A percentile compares a stretch with the other conserved stretches of the same genome.
Conservation (phyloP, 2,113 vertebrate species). For the Pomatostomus ruficeps region DNA sequence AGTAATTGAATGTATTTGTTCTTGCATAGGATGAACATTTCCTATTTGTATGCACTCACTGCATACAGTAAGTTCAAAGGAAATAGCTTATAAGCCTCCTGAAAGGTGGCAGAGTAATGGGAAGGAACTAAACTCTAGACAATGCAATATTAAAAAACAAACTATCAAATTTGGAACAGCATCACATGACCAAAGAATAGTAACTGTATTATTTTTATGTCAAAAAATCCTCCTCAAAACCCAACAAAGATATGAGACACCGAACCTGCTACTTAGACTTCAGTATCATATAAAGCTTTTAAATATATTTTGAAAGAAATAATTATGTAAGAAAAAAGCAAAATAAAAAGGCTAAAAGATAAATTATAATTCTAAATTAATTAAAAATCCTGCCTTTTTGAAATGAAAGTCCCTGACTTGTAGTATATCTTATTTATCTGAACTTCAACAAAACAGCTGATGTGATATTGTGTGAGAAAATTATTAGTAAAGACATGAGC, state of each 20-base stretch:
- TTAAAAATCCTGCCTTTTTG: neutral
- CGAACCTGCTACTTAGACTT: neutral
- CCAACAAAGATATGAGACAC: neutral
- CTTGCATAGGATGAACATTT: neutral
- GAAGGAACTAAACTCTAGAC: neutral
- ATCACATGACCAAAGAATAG: neutral
- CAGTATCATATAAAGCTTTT: neutral
- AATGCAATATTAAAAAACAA: neutral
- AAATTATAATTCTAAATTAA: neutral
- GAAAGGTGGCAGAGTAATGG: neutral
- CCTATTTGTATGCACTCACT: neutral
- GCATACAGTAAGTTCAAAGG: neutral
- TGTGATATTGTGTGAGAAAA: neutral
- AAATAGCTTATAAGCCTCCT: neutral
- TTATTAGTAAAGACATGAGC: neutral
- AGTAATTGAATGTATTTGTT: neutral
- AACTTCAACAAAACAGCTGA: neutral
- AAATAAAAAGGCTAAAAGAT: neutral
- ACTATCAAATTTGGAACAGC: neutral
- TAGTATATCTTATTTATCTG: neutral
- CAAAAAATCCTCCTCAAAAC: fast-evolving
- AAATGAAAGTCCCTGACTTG: fast-evolving
- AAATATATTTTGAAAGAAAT: neutral
- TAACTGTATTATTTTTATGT: neutral
- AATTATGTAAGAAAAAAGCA: neutral